phyloP scores from a whole-genome alignment of 2,888 invertebrate genomes.

The Trissoscelio sp. region DNA sequence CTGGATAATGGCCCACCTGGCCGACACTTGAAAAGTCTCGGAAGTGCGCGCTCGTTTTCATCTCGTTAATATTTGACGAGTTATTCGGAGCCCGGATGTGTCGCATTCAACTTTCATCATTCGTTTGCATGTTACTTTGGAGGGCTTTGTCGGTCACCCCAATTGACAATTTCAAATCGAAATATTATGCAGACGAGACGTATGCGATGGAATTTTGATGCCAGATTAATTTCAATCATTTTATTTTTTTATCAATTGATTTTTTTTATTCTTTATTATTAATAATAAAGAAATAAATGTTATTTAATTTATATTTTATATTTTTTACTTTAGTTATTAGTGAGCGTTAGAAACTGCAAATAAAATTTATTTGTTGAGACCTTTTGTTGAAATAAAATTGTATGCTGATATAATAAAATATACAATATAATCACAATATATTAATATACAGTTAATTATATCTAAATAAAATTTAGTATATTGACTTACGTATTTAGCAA shows the following conservation, averaged over 20 bases:
- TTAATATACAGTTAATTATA: no score
- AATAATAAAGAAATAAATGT: background rate
- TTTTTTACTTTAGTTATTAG: no score
- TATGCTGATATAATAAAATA: no score
- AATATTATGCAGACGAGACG: constrained; percentile 27
- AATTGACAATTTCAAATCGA: constrained; percentile 48
- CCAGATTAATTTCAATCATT: background rate
- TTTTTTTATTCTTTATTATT: background rate
- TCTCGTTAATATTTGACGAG: constrained; percentile 58
- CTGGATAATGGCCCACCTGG: constrained; percentile 54
- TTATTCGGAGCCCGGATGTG: constrained; percentile 43
- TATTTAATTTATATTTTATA: no score
- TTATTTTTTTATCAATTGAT: background rate
- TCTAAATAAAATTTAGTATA: no score
- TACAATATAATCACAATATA: no score
- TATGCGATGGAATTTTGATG: constrained; percentile 32
- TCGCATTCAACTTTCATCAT: constrained; percentile 43
- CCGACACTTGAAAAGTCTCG: constrained; percentile 55
- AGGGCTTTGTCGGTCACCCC: constrained; percentile 13
- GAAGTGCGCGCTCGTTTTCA: constrained; percentile 57
- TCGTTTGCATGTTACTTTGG: constrained; percentile 47
- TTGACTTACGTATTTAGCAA: no score
- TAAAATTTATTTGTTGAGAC: no score
- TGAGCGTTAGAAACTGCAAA: no score
- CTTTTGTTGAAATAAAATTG: no score